Base-by-base conservation (phyloP, 2,888 invertebrate species). In the Eupithecia inturbata region DNA sequence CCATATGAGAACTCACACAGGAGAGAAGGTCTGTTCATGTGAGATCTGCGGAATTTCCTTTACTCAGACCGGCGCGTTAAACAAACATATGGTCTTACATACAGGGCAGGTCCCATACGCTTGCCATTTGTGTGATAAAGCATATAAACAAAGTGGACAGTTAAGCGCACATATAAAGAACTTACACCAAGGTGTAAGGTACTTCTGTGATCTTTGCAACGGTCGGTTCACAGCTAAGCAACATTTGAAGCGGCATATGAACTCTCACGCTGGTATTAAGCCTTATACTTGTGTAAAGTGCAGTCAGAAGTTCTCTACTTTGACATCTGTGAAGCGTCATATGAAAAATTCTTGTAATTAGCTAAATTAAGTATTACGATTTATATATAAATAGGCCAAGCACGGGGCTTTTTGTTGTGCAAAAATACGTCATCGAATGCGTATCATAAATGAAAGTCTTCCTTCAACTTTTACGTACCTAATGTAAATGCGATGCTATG, bases 311-410 rank as follows among this genome's bases (percentile, higher is more conserved):
- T 70, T 70, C 7, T 12, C 62, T 9, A 70, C 62, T n/a, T 12
- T 6, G 41, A 45, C 70, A 3, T 41, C 45, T 14, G 28, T 63
- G 16, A 62, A 45, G 31, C 16, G 70, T 7, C 70, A 70, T 63
- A 70, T 70, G 70, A 70, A 41, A n/a, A 70, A 70, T 70, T 63
- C 63, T 26, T 70, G 70, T 64, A 70, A 64, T 53, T 70, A 60
- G 60, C 36, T 36, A 36, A 31, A n/a, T 9, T 63, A 22, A 1
- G 33, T 19, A 39, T 36, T 10, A 39, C n/a, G n/a, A n/a, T n/a
- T n/a, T n/a, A n/a, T n/a, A 9, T 9, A 9, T 9, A 36, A 36
- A 9, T 36, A 36, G 36, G 36, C 36, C 36, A 36, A 36, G 10
- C 36, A 10, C 10, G 36, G 36, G n/a, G n/a, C n/a, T n/a, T n/a